Base-by-base conservation (phyloP, 2,888 invertebrate genomes). In the Caenorhabditis sp. region DNA sequence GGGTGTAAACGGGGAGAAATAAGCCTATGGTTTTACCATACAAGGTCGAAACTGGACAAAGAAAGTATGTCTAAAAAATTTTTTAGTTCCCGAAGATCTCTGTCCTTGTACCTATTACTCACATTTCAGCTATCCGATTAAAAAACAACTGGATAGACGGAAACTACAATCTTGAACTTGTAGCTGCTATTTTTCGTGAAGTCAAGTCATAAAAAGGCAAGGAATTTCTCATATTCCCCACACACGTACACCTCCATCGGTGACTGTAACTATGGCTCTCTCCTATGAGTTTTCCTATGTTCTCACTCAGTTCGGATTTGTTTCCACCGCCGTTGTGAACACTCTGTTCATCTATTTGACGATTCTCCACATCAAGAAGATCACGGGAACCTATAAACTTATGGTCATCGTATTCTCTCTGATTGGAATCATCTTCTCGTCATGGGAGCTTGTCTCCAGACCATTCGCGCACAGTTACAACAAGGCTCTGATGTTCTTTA, bases 241-340 rank as follows among this genome's bases (percentile, higher is more conserved):
- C 5, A 14, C 4, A 35, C 49, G 6, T 19, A 49, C 49, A 19
- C 19, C 49, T 54, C 14, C 26, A 24, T 12, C 22, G 14, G 12
- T 26, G 54, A 54, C 54, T 26, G 54, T 54, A 58, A 72, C 19
- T 19, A 47, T 72, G 72, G 22, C 14, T 59, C 47, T 51, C 10
- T 41, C 54, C n/a, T 64, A 54, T 28, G 74, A 74, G 19, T 54
- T 64, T 26, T 64, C 64, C 1, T 51, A 74, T 38, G 16, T 35
- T 41, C 64, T 74, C 31, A 74, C 63, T 28, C 63, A 74, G 28
- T 64, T 31, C 31, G 76, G 76, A 24, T 76, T 76, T 38, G 22
- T 58, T 26, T 41, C 59, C 14, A 76, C 76, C 0, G 14, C 61
- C 4, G 41, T 73, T 35, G 47, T 51, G 1, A 73, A 73, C 61